These are phyloP conservation scores for Mycteria americana DNA, from an alignment of 2,797 vertebrate genomes.

Conservation along the genomic window DNA sequence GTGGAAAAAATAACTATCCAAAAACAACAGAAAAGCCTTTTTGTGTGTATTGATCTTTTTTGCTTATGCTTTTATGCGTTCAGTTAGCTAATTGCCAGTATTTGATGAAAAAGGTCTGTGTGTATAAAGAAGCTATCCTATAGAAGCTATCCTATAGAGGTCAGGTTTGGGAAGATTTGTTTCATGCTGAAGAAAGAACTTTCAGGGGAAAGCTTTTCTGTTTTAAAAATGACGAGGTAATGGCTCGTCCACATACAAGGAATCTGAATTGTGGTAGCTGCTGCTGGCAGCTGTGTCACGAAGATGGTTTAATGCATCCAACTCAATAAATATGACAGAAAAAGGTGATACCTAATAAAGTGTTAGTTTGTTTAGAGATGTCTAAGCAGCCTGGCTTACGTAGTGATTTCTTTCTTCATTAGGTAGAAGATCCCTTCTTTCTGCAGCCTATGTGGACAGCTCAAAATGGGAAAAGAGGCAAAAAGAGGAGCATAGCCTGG, in stretches of 20 bases:
- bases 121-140: not conserved
- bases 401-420: conserved; percentile 3
- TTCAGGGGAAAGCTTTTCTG: not conserved
- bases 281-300: not conserved
- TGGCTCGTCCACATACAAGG: not conserved
- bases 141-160: not conserved
- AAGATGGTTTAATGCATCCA: not conserved
- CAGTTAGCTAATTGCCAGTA: not conserved
- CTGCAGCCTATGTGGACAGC: conserved; percentile 74
- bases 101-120: not conserved
- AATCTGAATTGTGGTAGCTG: not conserved
- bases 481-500: conserved; percentile 72
- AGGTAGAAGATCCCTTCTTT: conserved; percentile 79
- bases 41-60: not conserved
- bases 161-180: not conserved
- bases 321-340: not conserved
- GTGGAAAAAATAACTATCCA: not conserved
- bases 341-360: not conserved
- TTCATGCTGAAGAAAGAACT: not conserved
- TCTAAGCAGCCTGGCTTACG: not conserved
- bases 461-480: conserved; percentile 77
- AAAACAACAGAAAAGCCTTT: not conserved
- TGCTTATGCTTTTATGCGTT: not conserved
- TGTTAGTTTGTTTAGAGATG: not conserved
- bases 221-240: not conserved